Base-by-base conservation (phyloP, 2,888 invertebrate genomes). In the Drosophila heteroneura region DNA sequence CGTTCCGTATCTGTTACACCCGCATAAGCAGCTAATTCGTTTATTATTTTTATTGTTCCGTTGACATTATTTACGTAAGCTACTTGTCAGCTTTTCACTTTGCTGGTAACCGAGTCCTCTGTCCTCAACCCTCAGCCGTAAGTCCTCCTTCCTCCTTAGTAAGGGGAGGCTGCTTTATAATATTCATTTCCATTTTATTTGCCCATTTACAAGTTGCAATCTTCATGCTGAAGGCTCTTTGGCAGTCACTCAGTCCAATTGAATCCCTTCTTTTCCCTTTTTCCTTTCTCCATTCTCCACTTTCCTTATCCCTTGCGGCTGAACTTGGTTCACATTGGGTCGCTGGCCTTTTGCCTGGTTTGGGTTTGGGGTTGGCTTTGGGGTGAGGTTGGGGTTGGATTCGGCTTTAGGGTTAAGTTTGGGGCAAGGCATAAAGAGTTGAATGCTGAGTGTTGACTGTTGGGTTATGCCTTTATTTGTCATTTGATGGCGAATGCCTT, bases 21-120 rank as follows among this genome's bases (percentile, higher is more conserved):
- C 57, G 69, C 69, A 89, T 84, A 82, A 87, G 83, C 90, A 87
- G 91, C 90, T 87, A 87, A 87, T 87, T 87, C 87, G 87, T 90
- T 87, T 91, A 91, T 87, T 87, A 89, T 89, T 90, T 91, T 91
- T 91, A 91, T 87, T 87, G 87, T 87, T 87, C 81, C 87, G 90
- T 78, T 90, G 87, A 89, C 91, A 91, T 91, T 87, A 91, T 87
- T 87, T 91, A 89, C 90, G 86, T 90, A 90, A 85, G 85, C 85
- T 90, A 90, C 85, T 85, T 90, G 85, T 85, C 85, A 90, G 85
- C 86, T 88, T 89, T 89, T 85, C 88, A 89, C 89, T 89, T 84
- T 77, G 72, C 64, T 57, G 71, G 26, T 47, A 33, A 35, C 60
- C 47, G 61, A 59, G 44, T 41, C 63, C 59, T 35, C n/a, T 14